phyloP scores from a whole-genome alignment of 2,797 vertebrate genomes.

The Pantherophis vulpinus region DNA sequence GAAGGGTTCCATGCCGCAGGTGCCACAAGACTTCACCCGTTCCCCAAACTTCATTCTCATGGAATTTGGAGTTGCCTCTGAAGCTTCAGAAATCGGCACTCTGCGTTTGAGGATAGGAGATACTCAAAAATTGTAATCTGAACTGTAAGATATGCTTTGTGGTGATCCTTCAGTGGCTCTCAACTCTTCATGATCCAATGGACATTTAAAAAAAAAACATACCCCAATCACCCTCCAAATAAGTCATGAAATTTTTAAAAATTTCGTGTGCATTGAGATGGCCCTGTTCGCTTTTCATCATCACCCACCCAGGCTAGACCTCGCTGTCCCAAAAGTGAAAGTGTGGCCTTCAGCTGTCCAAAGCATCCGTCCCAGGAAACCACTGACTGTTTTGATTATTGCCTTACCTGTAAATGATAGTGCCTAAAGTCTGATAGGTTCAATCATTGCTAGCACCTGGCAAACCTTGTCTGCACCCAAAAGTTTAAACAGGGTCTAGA shows the following conservation, averaged over 20 bases:
- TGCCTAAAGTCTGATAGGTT: neutral
- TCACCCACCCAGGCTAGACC: neutral
- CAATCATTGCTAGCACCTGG: neutral
- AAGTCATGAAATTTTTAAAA: neutral
- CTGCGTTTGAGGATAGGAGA: neutral
- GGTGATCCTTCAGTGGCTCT: neutral
- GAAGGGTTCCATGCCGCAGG: neutral
- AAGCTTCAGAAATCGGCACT: neutral
- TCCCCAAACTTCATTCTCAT: neutral
- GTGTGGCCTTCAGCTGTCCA: neutral
- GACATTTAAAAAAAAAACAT: neutral
- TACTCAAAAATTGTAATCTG: neutral
- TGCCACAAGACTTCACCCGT: neutral
- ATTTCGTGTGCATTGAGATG: neutral
- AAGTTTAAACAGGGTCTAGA: neutral
- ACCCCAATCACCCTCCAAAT: neutral
- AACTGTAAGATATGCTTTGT: neutral
- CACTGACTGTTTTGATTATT: neutral
- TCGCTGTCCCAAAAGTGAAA: neutral
- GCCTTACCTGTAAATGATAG: neutral
- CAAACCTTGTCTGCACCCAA: neutral
- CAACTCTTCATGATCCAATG: neutral
- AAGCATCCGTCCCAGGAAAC: neutral
- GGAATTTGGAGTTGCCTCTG: neutral
- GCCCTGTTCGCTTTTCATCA: neutral